Base-by-base conservation (phyloP, 2,113 vertebrate species). In the Bujurquina vittata region DNA sequence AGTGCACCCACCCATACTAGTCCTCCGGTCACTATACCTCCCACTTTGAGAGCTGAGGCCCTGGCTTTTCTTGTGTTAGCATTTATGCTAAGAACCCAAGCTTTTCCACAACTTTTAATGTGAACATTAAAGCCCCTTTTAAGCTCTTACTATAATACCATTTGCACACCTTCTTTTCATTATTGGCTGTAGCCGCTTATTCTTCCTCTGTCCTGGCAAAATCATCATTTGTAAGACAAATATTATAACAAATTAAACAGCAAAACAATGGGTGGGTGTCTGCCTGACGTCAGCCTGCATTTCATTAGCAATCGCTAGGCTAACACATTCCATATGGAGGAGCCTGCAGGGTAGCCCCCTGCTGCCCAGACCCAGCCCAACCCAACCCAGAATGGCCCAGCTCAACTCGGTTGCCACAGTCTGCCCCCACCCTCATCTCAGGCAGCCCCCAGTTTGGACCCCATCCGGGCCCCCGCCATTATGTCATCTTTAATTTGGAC, bases 301-400 rank as follows among this genome's bases (percentile, higher is more conserved):
- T 96, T 95, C 94, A 95, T 95, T 96, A 95, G 93, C 89, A 89
- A 88, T 87, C 56, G 90, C 92, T 94, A 88, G 83, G 90, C 93
- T 96, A 95, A 96, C 94, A 52, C 80, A 81, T 95, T 94, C 95
- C 95, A 96, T 96, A 95, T 96, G 95, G 94, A 95, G 91, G 91
- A 94, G 93, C 91, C 94, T 89, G 87, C 90, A 85, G 93, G 91
- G 86, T 90, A 94, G 93, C 92, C 94, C 93, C 93, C 93, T 89
- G 90, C 92, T 95, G 93, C 93, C 94, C 95, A 89, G 86, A 89
- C 79, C 67, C 81, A 87, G 87, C 88, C 83, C 75, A 80, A 58
- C 89, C 82, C 72, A 89, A 86, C 88, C 87, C 90, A 87, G 90
- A 84, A 43, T 89, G 89, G 93, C 89, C 92, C 92, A 86, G 87